Percentiles rank a stretch among this genome's conserved stretches.
These are phyloP conservation scores for Alfaro cultratus DNA, from an alignment of 2,797 vertebrate genomes.

Conservation along the genomic window DNA sequence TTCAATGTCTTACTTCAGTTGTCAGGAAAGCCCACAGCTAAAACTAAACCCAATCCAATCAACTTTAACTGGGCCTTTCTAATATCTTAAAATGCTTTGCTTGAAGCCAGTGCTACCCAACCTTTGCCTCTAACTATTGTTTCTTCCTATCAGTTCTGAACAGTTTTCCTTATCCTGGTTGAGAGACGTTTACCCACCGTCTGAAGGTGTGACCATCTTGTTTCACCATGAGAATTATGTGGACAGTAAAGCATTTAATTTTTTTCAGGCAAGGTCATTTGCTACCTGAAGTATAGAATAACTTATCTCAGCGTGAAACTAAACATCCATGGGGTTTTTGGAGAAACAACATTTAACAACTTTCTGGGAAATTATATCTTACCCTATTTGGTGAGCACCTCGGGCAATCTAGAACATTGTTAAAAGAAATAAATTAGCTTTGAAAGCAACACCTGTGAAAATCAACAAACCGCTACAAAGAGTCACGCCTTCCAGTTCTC, in stretches of 20 bases:
- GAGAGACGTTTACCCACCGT: too few species aligned
- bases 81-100: too few species aligned
- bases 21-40: neutral
- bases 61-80: too few species aligned
- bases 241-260: neutral
- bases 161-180: too few species aligned
- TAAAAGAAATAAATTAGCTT: slow-evolving; percentile 41
- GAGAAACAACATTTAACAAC: slow-evolving; percentile 7
- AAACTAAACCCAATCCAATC: neutral
- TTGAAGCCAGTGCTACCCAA: too few species aligned
- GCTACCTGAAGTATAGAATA: neutral
- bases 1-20: slow-evolving; percentile 5
- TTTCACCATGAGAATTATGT: too few species aligned
- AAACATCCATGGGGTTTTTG: slow-evolving; percentile 2
- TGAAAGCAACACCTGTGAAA: slow-evolving; percentile 25
- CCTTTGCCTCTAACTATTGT: too few species aligned
- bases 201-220: too few species aligned
- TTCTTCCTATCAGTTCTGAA: too few species aligned
- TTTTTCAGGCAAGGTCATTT: slow-evolving; percentile 9
- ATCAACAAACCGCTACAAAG: slow-evolving; percentile 20
- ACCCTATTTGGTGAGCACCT: slow-evolving; percentile 24
- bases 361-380: slow-evolving; percentile 8
- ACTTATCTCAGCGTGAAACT: slow-evolving; percentile 1
- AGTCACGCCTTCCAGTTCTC: neutral
- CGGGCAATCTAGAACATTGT: slow-evolving; percentile 65